Percentiles rank a stretch among this genome's conserved stretches.
Evolutionary conservation across 2,888 invertebrate species (phyloP).

Genomic region (Furcula furcula): DNA sequence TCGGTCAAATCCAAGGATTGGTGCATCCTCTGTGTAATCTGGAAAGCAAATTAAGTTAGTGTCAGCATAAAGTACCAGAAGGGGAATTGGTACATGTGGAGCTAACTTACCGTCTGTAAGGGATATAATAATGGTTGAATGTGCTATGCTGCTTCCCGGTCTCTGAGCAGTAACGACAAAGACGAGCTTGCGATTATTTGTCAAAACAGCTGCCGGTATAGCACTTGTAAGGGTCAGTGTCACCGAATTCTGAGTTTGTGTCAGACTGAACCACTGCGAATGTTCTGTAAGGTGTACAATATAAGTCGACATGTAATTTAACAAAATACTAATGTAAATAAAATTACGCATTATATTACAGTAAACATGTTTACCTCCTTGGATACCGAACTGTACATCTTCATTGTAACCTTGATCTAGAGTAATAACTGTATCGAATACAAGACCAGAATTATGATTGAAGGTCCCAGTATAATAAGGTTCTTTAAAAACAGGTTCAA

Average conservation of each 20-base stretch:
- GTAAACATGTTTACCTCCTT: slow-evolving; percentile 22
- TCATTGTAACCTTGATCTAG: slow-evolving; percentile 25
- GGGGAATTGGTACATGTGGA: no score
- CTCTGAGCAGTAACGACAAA: slow-evolving; percentile 25
- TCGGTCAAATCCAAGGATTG: slow-evolving; percentile 31
- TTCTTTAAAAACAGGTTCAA: slow-evolving; percentile 23
- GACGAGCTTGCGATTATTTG: slow-evolving; percentile 26
- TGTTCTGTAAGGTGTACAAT: slow-evolving; percentile 6
- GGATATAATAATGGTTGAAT: slow-evolving; percentile 28
- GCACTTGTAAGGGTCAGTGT: slow-evolving; percentile 10
- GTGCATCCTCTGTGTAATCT: slow-evolving; percentile 11
- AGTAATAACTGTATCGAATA: slow-evolving; percentile 14
- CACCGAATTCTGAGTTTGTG: slow-evolving; percentile 12
- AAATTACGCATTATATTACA: background rate
- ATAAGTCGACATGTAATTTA: background rate
- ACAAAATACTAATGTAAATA: background rate
- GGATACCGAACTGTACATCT: slow-evolving; percentile 23
- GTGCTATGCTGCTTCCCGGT: slow-evolving; percentile 15
- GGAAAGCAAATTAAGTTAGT: background rate
- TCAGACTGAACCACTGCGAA: slow-evolving; percentile 26
- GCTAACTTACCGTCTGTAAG: slow-evolving; percentile 19
- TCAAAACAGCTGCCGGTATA: slow-evolving; percentile 26
- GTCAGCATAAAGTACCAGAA: no score
- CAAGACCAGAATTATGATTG: slow-evolving; percentile 11
- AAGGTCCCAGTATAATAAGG: slow-evolving; percentile 28